A percentile compares a stretch with the other conserved stretches of the same genome.
Conservation (phyloP, 2,797 vertebrate genomes). For the Melopsittacus undulatus region DNA sequence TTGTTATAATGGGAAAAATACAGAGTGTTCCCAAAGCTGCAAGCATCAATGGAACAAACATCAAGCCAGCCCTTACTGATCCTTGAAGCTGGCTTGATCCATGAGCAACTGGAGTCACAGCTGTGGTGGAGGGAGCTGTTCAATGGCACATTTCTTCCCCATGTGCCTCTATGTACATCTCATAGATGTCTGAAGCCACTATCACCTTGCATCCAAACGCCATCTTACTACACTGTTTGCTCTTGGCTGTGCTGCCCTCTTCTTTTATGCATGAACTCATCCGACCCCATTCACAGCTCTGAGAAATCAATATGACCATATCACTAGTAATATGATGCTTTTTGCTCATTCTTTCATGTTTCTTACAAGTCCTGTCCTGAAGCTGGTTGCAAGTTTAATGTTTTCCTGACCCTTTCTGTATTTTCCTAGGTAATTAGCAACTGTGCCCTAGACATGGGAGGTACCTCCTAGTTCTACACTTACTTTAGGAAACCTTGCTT, state of each 20-base stretch:
- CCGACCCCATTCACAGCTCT: neutral
- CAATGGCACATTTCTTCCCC: neutral
- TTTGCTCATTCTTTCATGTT: neutral
- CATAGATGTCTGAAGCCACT: neutral
- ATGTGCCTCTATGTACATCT: neutral
- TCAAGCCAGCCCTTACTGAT: neutral
- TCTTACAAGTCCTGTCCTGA: neutral
- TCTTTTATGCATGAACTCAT: neutral
- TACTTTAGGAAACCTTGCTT: constrained; percentile 33
- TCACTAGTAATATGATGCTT: neutral
- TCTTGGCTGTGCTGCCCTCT: neutral
- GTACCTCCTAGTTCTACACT: neutral
- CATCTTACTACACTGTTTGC: neutral
- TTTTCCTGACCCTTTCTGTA: neutral
- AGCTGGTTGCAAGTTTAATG: neutral
- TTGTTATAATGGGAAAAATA: constrained; percentile 49
- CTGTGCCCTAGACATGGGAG: constrained; percentile 30
- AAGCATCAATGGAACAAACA: neutral
- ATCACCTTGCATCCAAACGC: neutral
- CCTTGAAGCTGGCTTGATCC: neutral
- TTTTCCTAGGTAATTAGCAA: constrained; percentile 24
- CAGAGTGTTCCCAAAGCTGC: constrained; percentile 32
- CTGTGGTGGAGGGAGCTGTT: neutral
- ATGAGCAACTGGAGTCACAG: neutral
- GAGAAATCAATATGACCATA: neutral